Percentiles rank a stretch among this genome's conserved stretches.
phyloP scores from a whole-genome alignment of 2,113 vertebrate species.

The Sialia sialis region DNA sequence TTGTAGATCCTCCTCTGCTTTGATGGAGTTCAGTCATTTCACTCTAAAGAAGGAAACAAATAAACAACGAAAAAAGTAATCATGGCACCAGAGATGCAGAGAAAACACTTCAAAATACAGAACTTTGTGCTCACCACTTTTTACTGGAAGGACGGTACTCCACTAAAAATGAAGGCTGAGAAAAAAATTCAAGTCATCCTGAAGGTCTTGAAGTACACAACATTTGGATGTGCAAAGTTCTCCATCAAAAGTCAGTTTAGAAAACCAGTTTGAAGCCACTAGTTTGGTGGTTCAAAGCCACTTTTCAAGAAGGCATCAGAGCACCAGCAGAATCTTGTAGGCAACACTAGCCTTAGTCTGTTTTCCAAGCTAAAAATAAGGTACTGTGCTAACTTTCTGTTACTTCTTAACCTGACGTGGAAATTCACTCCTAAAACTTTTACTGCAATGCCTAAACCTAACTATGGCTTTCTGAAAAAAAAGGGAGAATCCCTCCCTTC shows the following conservation, averaged over 20 bases:
- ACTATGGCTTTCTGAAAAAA: background rate
- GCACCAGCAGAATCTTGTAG: background rate
- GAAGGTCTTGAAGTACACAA: background rate
- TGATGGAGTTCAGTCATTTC: slow-evolving; percentile 75
- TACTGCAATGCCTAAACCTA: background rate
- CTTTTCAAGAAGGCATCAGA: background rate
- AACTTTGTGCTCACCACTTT: background rate
- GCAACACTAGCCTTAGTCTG: background rate
- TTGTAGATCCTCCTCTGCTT: slow-evolving; percentile 79
- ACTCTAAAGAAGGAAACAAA: slow-evolving; percentile 62
- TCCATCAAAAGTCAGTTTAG: background rate
- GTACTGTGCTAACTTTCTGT: background rate
- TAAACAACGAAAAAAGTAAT: background rate
- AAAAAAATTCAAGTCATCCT: background rate
- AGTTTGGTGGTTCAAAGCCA: background rate
- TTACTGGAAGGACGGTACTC: background rate
- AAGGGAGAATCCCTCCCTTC: background rate
- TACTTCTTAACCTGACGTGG: background rate
- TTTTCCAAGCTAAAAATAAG: slow-evolving; percentile 1
- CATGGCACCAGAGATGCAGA: background rate
- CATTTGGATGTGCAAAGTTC: background rate
- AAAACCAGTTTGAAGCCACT: background rate
- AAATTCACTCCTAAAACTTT: background rate
- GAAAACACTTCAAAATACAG: background rate
- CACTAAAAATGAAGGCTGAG: background rate